Percentiles rank a stretch among this genome's conserved stretches.
Evolutionary conservation across 1,140 invertebrate species (phyloP).

Genomic region (Antheraea pernyi): DNA sequence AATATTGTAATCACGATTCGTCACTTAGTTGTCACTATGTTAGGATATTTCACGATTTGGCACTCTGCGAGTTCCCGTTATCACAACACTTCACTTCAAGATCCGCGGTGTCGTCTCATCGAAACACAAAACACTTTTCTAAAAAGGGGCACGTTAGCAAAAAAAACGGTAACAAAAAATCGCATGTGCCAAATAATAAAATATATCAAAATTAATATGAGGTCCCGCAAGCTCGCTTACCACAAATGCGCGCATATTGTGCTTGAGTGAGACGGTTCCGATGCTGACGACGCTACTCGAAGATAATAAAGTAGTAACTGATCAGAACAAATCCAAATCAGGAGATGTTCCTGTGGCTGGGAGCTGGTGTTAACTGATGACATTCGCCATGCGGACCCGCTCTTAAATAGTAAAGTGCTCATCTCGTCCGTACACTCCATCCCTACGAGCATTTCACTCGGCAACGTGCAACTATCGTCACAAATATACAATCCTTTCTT

Average conservation of each 20-base stretch:
- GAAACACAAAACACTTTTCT: slow-evolving; percentile 23
- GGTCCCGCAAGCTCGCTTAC: slow-evolving; percentile 56
- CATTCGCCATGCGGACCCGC: slow-evolving; percentile 68
- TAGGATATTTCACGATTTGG: slow-evolving; percentile 38
- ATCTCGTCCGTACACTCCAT: slow-evolving; percentile 71
- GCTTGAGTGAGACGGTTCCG: slow-evolving; percentile 41
- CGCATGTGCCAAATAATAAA: slow-evolving; percentile 55
- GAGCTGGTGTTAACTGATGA: slow-evolving; percentile 74
- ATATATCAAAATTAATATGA: slow-evolving; percentile 22
- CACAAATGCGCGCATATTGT: slow-evolving; percentile 71
- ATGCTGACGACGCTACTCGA: slow-evolving; percentile 39
- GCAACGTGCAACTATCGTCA: slow-evolving; percentile 73
- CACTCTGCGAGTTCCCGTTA: slow-evolving; percentile 19
- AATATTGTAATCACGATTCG: slow-evolving; percentile 5
- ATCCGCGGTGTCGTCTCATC: slow-evolving; percentile 22
- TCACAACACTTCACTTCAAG: slow-evolving; percentile 58
- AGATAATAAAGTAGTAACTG: slow-evolving; percentile 17
- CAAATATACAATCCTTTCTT: slow-evolving; percentile 74
- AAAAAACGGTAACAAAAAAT: slow-evolving; percentile 31
- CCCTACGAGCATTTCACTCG: slow-evolving; percentile 74
- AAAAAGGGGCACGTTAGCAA: slow-evolving; percentile 10
- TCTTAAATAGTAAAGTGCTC: slow-evolving; percentile 75
- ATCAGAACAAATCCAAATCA: slow-evolving; percentile 50
- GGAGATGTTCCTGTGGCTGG: slow-evolving; percentile 68
- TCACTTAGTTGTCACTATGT: slow-evolving; percentile 16